phyloP scores from a whole-genome alignment of 2,888 invertebrate genomes.

The Drosophila bunnanda region DNA sequence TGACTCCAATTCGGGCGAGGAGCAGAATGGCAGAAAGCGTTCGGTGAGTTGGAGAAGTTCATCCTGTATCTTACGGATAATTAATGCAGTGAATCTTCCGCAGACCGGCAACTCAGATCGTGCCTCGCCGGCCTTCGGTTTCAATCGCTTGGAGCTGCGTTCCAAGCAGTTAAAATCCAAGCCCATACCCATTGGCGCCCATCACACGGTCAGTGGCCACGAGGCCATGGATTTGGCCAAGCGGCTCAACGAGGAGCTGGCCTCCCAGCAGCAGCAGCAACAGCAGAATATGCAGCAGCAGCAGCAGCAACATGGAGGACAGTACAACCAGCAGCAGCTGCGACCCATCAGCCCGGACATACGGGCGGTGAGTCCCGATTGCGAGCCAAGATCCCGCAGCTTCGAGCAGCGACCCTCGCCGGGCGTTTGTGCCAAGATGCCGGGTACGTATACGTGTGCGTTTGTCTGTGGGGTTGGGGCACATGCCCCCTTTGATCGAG shows the following conservation, averaged over 20 bases:
- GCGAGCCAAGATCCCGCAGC: slow-evolving; percentile 88
- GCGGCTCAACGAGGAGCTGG: slow-evolving; percentile 88
- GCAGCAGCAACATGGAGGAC: slow-evolving; percentile 77
- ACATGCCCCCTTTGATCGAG: slow-evolving; percentile 19
- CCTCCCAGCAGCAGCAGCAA: slow-evolving; percentile 81
- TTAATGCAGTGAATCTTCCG: rapidly evolving
- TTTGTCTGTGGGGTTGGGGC: background rate
- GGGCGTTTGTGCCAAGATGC: slow-evolving; percentile 54
- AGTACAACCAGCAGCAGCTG: slow-evolving; percentile 60
- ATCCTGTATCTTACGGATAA: background rate
- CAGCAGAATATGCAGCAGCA: slow-evolving; percentile 51
- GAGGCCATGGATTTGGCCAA: slow-evolving; percentile 92
- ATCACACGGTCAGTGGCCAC: slow-evolving; percentile 92
- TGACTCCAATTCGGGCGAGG: slow-evolving; percentile 85
- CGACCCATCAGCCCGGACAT: slow-evolving; percentile 85
- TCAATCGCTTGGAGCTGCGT: slow-evolving; percentile 75
- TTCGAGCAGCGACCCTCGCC: slow-evolving; percentile 86
- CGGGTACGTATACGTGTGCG: slow-evolving; percentile 64
- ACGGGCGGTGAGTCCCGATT: slow-evolving; percentile 85
- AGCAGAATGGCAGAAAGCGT: slow-evolving; percentile 61
- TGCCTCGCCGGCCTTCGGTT: slow-evolving; percentile 61
- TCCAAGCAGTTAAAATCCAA: slow-evolving; percentile 87
- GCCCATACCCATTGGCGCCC: slow-evolving; percentile 89
- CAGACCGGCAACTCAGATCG: slow-evolving; percentile 18
- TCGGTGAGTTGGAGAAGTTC: slow-evolving; percentile 56